Conservation (phyloP, 2,113 vertebrate genomes). For the Dissostichus mawsoni region DNA sequence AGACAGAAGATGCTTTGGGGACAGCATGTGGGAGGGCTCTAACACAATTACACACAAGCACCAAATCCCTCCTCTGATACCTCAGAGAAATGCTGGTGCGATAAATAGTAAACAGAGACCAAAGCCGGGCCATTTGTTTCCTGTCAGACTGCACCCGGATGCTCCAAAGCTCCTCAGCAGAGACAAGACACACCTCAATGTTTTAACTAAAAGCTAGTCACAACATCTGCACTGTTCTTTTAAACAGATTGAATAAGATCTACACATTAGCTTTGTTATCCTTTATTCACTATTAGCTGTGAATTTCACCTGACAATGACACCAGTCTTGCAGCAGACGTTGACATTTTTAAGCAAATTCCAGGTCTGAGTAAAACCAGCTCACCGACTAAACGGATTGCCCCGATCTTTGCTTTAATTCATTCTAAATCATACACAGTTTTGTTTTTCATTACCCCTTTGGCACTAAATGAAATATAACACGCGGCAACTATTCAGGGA, state of each 20-base stretch:
- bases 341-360: not conserved
- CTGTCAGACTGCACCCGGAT: conserved; percentile 55
- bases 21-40: conserved; percentile 81
- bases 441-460: conserved; percentile 35
- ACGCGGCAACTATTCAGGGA: conserved; percentile 4
- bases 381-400: not conserved
- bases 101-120: conserved; percentile 76
- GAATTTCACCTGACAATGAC: not conserved
- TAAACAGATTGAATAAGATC: not conserved
- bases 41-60: conserved; percentile 85
- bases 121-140: conserved; percentile 71
- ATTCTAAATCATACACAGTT: conserved; percentile 26
- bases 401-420: conserved; percentile 9
- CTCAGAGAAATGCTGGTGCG: conserved; percentile 65
- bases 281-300: not conserved
- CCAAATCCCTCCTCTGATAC: conserved; percentile 76
- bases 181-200: conserved; percentile 10
- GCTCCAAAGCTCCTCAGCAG: conserved; percentile 28
- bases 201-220: not conserved
- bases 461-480: conserved; percentile 33
- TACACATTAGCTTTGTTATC: not conserved
- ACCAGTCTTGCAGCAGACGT: conserved; percentile 11
- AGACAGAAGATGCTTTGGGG: conserved; percentile 84
- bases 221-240: not conserved
- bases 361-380: not conserved